A percentile compares a stretch with the other conserved stretches of the same genome.
Evolutionary conservation across 30 jellyfish, hydroid and myxozoan genomes (phyloP).

Genomic region (Pseudorhiza aurosa): DNA sequence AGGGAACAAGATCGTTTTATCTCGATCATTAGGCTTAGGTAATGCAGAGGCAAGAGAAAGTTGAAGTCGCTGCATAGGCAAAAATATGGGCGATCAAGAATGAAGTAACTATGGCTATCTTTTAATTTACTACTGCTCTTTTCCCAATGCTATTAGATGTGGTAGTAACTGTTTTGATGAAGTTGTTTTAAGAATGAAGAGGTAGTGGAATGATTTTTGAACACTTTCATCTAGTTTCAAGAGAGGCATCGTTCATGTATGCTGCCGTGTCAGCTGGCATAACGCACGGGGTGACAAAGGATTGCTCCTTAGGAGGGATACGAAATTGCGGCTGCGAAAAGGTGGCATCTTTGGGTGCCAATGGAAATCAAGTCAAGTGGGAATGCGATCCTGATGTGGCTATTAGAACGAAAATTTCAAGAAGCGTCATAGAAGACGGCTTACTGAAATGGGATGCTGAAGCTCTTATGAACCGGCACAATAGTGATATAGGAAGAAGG

Average conservation of each 20-base stretch:
- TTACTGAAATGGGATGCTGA: slow-evolving; percentile 80
- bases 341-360: neutral
- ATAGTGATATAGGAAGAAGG: slow-evolving; percentile 81
- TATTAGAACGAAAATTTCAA: slow-evolving; percentile 57
- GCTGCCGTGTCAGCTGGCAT: slow-evolving; percentile 99
- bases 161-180: too few relatives aligned
- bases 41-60: too few relatives aligned
- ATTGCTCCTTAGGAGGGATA: slow-evolving; percentile 60
- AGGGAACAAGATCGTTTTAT: too few relatives aligned
- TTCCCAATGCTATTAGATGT: too few relatives aligned
- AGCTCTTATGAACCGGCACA: slow-evolving; percentile 85
- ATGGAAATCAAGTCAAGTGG: slow-evolving; percentile 31
- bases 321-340: slow-evolving; percentile 64
- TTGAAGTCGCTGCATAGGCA: too few relatives aligned
- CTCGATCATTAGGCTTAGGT: too few relatives aligned
- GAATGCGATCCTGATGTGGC: slow-evolving; percentile 84
- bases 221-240: slow-evolving; percentile 83
- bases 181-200: too few relatives aligned
- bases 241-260: slow-evolving; percentile 90
- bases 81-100: too few relatives aligned
- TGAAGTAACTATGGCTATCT: too few relatives aligned
- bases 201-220: too few relatives aligned
- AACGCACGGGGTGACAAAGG: slow-evolving; percentile 73
- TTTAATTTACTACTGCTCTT: too few relatives aligned
- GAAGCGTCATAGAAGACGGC: slow-evolving; percentile 62